phyloP scores from a whole-genome alignment of 2,888 invertebrate species.

The Caenorhabditis plicata region DNA sequence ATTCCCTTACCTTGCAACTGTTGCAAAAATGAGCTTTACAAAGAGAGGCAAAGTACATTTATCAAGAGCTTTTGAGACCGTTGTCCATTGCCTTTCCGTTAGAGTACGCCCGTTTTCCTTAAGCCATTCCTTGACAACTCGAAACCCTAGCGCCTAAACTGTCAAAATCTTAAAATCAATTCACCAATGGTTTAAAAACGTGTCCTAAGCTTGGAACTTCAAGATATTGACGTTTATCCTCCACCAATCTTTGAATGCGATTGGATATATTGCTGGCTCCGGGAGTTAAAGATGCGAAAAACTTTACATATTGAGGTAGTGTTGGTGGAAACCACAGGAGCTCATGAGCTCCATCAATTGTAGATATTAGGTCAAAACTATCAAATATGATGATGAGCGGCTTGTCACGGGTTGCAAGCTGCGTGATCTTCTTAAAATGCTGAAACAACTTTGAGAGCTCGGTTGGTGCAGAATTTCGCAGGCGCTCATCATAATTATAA shows the following conservation, averaged over 20 bases:
- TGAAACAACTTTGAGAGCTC: slow-evolving; percentile 92
- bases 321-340: slow-evolving; percentile 92
- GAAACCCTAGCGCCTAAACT: slow-evolving; percentile 86
- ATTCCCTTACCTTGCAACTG: too few species aligned
- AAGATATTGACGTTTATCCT: slow-evolving; percentile 83
- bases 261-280: slow-evolving; percentile 47
- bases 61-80: slow-evolving; percentile 56
- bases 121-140: slow-evolving; percentile 87
- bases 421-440: slow-evolving; percentile 88
- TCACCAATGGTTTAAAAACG: slow-evolving; percentile 6
- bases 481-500: slow-evolving; percentile 69
- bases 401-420: slow-evolving; percentile 79
- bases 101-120: slow-evolving; percentile 83
- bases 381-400: slow-evolving; percentile 89
- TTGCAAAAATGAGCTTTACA: slow-evolving; percentile 93
- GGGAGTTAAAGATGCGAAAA: slow-evolving; percentile 54
- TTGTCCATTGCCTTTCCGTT: slow-evolving; percentile 71
- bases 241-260: slow-evolving; percentile 74
- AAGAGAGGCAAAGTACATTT: slow-evolving; percentile 83
- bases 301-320: slow-evolving; percentile 72
- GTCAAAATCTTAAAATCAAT: neutral
- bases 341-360: slow-evolving; percentile 89
- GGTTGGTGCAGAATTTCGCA: slow-evolving; percentile 89
- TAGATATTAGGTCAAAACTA: slow-evolving; percentile 93
- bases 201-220: slow-evolving; percentile 81